Evolutionary conservation across 2,888 invertebrate genomes (phyloP).

Genomic region (Drosophila neutralis): DNA sequence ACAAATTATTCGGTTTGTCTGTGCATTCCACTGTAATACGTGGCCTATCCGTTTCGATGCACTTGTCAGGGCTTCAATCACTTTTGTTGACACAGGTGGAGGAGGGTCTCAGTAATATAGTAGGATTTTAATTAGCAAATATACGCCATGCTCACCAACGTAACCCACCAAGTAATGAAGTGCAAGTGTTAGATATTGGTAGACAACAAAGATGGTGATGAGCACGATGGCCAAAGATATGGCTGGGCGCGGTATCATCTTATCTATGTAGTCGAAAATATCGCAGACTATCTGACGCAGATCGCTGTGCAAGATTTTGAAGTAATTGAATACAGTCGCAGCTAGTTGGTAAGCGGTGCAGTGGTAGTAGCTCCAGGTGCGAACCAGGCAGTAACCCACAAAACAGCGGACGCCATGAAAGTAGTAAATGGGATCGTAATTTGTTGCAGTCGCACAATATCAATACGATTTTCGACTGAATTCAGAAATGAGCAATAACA

Average conservation of each 20-base stretch:
- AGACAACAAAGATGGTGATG: conserved; percentile 25
- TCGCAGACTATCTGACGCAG: conserved; percentile 4
- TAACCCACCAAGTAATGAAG: conserved; percentile 17
- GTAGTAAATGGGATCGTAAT: conserved; percentile 38
- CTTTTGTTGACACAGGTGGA: conserved; percentile 35
- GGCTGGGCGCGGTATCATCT: conserved; percentile 19
- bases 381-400: conserved; percentile 53
- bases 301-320: conserved; percentile 4
- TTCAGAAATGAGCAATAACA: conserved; percentile 18
- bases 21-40: conserved; percentile 2
- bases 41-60: neutral
- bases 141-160: conserved; percentile 20
- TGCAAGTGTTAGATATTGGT: conserved; percentile 12
- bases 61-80: conserved; percentile 10
- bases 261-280: conserved; percentile 27
- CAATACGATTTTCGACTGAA: conserved; percentile 30
- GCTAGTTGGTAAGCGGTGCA: conserved; percentile 9
- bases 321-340: conserved; percentile 1
- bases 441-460: conserved; percentile 45
- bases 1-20: conserved; percentile 16
- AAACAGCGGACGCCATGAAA: conserved; percentile 52
- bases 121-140: conserved; percentile 46
- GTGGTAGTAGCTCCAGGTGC: conserved; percentile 28
- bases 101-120: neutral
- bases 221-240: conserved; percentile 26